Base-by-base conservation (phyloP, 1,140 invertebrate genomes). In the Brachionus manjavacas region DNA sequence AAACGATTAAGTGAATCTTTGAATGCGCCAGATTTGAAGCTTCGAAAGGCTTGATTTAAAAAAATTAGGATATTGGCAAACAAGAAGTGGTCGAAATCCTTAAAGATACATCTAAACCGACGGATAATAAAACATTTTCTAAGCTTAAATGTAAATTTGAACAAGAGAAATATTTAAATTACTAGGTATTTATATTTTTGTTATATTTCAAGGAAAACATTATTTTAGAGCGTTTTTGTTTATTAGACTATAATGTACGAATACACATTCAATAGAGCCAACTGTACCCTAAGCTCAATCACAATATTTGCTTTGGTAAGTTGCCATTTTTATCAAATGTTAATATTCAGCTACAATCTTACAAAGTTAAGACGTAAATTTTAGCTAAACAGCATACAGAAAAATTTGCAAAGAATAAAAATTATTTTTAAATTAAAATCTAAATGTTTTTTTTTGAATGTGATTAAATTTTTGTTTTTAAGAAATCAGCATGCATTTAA, bases 121-220 rank as follows among this genome's bases (percentile, higher is more conserved):
- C 52, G 52, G 52, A 60, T 9, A 60, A 72, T 41, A 39, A 72
- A 41, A 39, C 41, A 72, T 72, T 35, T 41, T 72, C n/a, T 72
- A 72, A 72, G 68, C 68, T 41, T 72, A 41, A 72, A 72, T 72
- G 68, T 72, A 72, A 72, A 72, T 72, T 72, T 72, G 68, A 72
- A 72, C 68, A 23, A 43, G n/a, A 72, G 39, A 72, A 20, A 16
- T 41, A 41, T 41, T 20, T 16, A 11, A 72, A 72, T 41, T 72
- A 72, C 31, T 20, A 41, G 68, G 68, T 72, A 72, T 72, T 72
- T 72, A 39, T 39, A 20, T 39, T 20, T 72, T 72, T 35, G 31
- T 46, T 72, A 20, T 72, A 72, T 72, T 70, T 72, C 39, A 39
- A 39, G 31, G 16, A 39, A 20, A 41, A 39, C 4, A 43, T 20